These are phyloP conservation scores for Emydocephalus ijimae DNA, from an alignment of 2,113 vertebrate species.

Conservation along the genomic window DNA sequence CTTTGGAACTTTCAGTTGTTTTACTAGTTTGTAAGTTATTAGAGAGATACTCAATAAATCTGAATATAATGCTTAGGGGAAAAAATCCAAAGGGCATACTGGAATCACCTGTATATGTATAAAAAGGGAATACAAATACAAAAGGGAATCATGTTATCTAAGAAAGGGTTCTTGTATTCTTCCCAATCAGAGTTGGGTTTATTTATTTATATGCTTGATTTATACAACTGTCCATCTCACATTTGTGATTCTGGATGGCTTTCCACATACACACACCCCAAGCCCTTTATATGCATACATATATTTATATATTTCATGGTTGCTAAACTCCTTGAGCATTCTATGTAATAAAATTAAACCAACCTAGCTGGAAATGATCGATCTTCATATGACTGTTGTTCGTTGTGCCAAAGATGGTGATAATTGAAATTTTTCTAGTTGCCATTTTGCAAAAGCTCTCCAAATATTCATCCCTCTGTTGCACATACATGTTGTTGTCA, in stretches of 20 bases:
- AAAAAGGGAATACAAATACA: not conserved
- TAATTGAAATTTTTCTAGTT: conserved; percentile 90
- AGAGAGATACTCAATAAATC: conserved; percentile 12
- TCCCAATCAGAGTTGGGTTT: not conserved
- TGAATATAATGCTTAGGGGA: conserved; percentile 31
- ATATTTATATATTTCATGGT: not conserved
- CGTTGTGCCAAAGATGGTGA: conserved; percentile 89
- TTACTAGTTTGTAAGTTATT: conserved; percentile 30
- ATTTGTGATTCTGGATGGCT: conserved; percentile 20
- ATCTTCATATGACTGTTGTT: conserved; percentile 98
- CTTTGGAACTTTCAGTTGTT: conserved; percentile 22
- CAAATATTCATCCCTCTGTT: conserved; percentile 94
- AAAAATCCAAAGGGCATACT: conserved; percentile 32
- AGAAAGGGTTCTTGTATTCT: not conserved
- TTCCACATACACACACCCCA: not conserved
- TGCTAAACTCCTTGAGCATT: not conserved
- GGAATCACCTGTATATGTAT: conserved; percentile 8
- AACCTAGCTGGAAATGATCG: conserved; percentile 98
- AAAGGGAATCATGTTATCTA: not conserved
- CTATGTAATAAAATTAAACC: not conserved
- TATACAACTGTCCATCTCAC: not conserved
- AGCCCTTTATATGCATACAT: not conserved
- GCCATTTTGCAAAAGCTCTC: conserved; percentile 99
- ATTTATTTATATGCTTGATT: not conserved
- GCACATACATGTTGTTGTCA: conserved; percentile 87